Evolutionary conservation across 2,113 vertebrate genomes (phyloP).

Genomic region (Pterocles burchelli): DNA sequence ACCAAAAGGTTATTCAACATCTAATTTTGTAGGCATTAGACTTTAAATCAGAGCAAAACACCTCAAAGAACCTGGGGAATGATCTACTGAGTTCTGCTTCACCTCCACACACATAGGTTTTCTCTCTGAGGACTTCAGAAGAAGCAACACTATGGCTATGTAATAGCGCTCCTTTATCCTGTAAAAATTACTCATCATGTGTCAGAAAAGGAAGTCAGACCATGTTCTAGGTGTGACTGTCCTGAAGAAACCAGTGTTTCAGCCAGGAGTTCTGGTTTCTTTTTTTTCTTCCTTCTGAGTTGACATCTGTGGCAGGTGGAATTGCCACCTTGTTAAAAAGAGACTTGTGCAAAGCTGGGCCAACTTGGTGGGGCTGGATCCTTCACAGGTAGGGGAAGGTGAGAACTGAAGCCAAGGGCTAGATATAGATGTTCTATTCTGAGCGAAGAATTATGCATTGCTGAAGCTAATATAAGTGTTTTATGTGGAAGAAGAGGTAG

Average conservation of each 20-base stretch:
- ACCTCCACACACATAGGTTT: background rate
- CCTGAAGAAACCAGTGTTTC: background rate
- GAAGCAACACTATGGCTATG: background rate
- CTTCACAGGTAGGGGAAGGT: background rate
- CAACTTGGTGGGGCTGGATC: background rate
- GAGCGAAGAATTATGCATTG: background rate
- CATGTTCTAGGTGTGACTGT: background rate
- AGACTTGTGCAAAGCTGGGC: background rate
- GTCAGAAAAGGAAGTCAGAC: background rate
- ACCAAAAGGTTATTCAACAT: background rate
- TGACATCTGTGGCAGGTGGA: background rate
- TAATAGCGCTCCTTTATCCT: background rate
- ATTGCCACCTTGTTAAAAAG: background rate
- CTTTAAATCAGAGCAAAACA: constrained; percentile 39
- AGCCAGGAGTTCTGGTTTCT: background rate
- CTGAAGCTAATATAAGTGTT: constrained; percentile 17
- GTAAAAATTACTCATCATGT: background rate
- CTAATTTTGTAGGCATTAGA: constrained; percentile 38
- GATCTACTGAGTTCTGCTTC: background rate
- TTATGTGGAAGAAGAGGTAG: background rate
- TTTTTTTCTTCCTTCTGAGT: background rate
- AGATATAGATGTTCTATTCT: background rate
- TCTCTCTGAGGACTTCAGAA: constrained; percentile 15
- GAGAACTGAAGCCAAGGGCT: background rate
- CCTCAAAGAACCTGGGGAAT: background rate